These are phyloP conservation scores for Cyphomyrus plagiostoma DNA, from an alignment of 2,113 vertebrate species.

Conservation along the genomic window DNA sequence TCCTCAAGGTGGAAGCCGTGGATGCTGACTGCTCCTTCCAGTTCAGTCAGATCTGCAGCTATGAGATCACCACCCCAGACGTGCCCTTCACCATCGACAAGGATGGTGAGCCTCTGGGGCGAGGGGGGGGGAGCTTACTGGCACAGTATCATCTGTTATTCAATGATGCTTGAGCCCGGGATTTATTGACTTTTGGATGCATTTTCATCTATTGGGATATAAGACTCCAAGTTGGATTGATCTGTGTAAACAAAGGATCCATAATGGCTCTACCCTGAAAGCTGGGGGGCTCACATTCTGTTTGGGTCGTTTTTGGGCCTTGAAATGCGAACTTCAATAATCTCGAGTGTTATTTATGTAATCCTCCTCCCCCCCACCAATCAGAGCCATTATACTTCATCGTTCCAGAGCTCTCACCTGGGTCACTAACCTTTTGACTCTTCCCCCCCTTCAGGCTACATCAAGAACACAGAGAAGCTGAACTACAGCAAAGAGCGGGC, in stretches of 20 bases:
- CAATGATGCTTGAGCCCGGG: not conserved
- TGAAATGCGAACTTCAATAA: constrained; percentile 33
- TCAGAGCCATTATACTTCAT: not conserved
- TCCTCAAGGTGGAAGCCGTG: constrained; percentile 84
- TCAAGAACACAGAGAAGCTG: constrained; percentile 92
- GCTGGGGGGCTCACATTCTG: not conserved
- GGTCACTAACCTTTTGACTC: not conserved
- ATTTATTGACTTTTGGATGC: constrained; percentile 33
- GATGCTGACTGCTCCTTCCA: constrained; percentile 96
- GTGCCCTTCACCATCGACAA: constrained; percentile 90
- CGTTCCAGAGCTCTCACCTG: not conserved
- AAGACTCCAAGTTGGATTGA: constrained; percentile 29
- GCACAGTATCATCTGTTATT: not conserved
- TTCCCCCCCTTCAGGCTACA: constrained; percentile 67
- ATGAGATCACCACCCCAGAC: constrained; percentile 87
- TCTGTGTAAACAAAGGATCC: constrained; percentile 36
- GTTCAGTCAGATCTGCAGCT: constrained; percentile 98
- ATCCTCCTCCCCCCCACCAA: too few species aligned
- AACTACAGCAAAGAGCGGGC: constrained; percentile 83
- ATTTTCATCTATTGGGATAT: constrained; percentile 10
- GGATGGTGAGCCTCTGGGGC: constrained; percentile 69
- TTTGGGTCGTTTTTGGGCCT: constrained; percentile 23
- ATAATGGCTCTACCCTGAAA: constrained; percentile 28
- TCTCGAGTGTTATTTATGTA: not conserved
- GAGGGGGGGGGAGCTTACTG: not conserved